A percentile compares a stretch with the other conserved stretches of the same genome.
Evolutionary conservation across 1,140 invertebrate genomes (phyloP).

Genomic region (Holcopasites calliopsidis): DNA sequence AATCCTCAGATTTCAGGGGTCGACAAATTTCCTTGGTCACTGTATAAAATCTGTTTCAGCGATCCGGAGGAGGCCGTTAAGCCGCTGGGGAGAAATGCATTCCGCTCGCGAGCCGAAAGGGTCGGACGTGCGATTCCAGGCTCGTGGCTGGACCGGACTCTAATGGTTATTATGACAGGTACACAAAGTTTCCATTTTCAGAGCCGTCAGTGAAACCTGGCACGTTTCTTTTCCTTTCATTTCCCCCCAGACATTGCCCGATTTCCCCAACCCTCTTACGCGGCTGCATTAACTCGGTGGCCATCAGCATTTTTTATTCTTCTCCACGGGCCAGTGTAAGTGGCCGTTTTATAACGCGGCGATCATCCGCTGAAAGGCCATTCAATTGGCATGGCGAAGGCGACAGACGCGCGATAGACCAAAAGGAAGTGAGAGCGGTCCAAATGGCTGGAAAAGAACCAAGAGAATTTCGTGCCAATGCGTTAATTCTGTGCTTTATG

Average conservation of each 20-base stretch:
- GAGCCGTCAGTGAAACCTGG: slow-evolving; percentile 56
- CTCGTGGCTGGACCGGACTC: slow-evolving; percentile 34
- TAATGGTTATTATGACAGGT: slow-evolving; percentile 74
- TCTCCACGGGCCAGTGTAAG: slow-evolving; percentile 30
- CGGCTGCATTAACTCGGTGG: slow-evolving; percentile 46
- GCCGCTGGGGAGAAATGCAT: slow-evolving; percentile 39
- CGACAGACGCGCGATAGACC: neutral
- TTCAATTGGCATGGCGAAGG: neutral
- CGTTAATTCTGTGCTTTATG: no score
- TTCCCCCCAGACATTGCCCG: slow-evolving; percentile 23
- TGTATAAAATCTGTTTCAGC: slow-evolving; percentile 44
- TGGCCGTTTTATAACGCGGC: slow-evolving; percentile 52
- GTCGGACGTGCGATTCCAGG: slow-evolving; percentile 27
- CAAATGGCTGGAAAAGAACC: neutral
- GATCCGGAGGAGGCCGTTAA: slow-evolving; percentile 5
- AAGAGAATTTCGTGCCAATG: neutral
- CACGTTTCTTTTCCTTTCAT: slow-evolving; percentile 59
- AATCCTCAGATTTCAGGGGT: slow-evolving; percentile 19
- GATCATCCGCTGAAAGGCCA: slow-evolving; percentile 2
- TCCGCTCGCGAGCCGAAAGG: slow-evolving; percentile 30
- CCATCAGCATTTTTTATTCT: slow-evolving; percentile 48
- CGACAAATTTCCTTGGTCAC: slow-evolving; percentile 44
- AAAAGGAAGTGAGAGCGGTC: neutral
- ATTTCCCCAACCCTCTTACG: slow-evolving; percentile 28
- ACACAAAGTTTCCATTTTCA: slow-evolving; percentile 75